Evolutionary conservation across 2,888 invertebrate species (phyloP), one percentile per base, ranked within the genome.

Genomic region (Thelaira solivaga): DNA sequence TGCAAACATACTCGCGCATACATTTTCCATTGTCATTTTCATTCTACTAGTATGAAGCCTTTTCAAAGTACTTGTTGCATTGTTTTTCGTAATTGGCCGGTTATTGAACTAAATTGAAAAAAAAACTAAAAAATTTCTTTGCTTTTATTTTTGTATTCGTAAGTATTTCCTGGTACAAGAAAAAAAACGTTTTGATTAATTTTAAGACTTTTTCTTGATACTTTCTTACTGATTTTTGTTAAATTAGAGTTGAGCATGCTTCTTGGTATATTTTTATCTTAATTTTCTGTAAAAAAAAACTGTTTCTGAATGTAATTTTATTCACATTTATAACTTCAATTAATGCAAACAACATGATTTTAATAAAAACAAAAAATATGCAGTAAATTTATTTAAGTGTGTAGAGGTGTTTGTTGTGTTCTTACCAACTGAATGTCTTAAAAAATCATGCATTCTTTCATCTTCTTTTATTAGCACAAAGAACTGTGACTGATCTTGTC

Each of bases 101-200:
- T 78, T 78, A 78, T 78, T 78, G 78, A 78, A 78, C 78, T 74
- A 78, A 51, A 65, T 41, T 13, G 26, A 6, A 34, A 47, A 45
- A n/a, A n/a, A n/a, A n/a, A n/a, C n/a, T n/a, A n/a, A 49, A 45
- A 31, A 45, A 29, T 34, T 51, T 45, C 26, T 49, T 45, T 13
- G 26, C 36, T 39, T 64, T 64, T 16, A 31, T 41, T 68, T 45
- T 41, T 11, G 4, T 13, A 24, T 5, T 65, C 10, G 18, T n/a
- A n/a, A n/a, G n/a, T 45, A 61, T 72, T 76, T 76, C 76, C 76
- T 76, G 76, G 76, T 76, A 53, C 29, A n/a, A 36, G 24, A 36
- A 24, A 31, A 36, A 31, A 36, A 24, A 31, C 22, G 11, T 47
- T 59, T 36, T 57, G 47, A 57, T 55, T 57, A 41, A 41, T 43